A percentile compares a stretch with the other conserved stretches of the same genome.
These are phyloP conservation scores for Lutjanus campechanus DNA, from an alignment of 2,797 vertebrate species.

Conservation along the genomic window DNA sequence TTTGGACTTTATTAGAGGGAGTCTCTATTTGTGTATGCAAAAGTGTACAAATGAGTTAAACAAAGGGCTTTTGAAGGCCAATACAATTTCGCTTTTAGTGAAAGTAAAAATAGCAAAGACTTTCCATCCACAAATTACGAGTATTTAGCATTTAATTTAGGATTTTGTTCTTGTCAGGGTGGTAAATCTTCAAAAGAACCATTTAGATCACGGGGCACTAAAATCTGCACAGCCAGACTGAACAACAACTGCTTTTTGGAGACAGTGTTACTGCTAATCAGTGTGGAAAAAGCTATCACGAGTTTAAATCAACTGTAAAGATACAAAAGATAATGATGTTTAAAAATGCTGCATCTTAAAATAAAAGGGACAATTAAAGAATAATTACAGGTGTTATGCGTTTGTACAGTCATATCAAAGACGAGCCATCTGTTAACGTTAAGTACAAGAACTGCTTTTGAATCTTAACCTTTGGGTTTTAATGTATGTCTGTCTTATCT, in stretches of 20 bases:
- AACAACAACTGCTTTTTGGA: neutral
- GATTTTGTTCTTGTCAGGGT: neutral
- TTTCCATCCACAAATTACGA: neutral
- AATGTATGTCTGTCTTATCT: neutral
- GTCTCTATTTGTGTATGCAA: neutral
- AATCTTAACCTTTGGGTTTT: neutral
- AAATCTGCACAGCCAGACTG: neutral
- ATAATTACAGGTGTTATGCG: neutral
- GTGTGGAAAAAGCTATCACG: neutral
- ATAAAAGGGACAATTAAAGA: neutral
- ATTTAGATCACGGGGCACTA: neutral
- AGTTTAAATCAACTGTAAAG: neutral
- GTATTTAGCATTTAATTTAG: neutral
- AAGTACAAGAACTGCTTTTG: neutral
- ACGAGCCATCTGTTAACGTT: neutral
- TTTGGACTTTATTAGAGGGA: neutral
- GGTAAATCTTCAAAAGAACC: neutral
- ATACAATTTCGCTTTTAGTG: neutral
- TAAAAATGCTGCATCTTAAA: neutral
- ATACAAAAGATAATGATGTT: neutral
- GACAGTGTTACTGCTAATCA: neutral
- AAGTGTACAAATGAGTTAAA: neutral
- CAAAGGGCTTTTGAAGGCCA: neutral
- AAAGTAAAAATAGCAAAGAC: neutral
- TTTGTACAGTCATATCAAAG: neutral